Conservation (phyloP, 2,888 invertebrate species). For the Strigamia crassipes region DNA sequence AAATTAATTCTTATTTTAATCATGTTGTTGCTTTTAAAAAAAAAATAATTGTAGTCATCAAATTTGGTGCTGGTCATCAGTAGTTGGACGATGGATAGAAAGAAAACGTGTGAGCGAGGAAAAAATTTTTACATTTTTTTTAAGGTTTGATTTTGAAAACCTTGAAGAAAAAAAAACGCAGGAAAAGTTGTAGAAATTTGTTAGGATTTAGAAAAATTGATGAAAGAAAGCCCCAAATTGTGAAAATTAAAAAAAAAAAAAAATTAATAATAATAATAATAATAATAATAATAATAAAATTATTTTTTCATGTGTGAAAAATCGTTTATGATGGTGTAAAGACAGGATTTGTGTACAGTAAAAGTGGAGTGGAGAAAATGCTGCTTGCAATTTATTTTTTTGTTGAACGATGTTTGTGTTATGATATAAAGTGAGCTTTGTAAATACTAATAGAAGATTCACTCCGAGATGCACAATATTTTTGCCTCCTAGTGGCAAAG, state of each 20-base stretch:
- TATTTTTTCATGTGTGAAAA: constrained; percentile 4
- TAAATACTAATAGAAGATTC: not conserved
- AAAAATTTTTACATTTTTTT: not conserved
- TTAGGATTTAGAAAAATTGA: not conserved
- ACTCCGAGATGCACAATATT: constrained; percentile 5
- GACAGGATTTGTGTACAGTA: not conserved
- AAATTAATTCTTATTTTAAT: constrained; percentile 13
- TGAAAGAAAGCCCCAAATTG: not conserved
- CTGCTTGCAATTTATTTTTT: constrained; percentile 4
- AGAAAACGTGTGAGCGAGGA: not conserved
- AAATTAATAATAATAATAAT: no score
- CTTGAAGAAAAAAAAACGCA: not conserved
- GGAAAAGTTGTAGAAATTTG: not conserved
- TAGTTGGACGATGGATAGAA: not conserved
- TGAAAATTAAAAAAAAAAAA: not conserved
- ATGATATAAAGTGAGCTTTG: not conserved
- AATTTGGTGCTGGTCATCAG: constrained; percentile 46
- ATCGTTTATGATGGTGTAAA: not conserved
- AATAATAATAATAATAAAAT: not conserved
- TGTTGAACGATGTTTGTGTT: not conserved
- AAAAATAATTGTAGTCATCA: not conserved
- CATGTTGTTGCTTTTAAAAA: constrained; percentile 11
- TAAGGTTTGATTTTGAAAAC: not conserved
- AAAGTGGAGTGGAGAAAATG: not conserved
- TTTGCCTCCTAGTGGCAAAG: not conserved